These are phyloP conservation scores for Whitmania pigra DNA, from an alignment of 1,140 invertebrate genomes.

Conservation along the genomic window DNA sequence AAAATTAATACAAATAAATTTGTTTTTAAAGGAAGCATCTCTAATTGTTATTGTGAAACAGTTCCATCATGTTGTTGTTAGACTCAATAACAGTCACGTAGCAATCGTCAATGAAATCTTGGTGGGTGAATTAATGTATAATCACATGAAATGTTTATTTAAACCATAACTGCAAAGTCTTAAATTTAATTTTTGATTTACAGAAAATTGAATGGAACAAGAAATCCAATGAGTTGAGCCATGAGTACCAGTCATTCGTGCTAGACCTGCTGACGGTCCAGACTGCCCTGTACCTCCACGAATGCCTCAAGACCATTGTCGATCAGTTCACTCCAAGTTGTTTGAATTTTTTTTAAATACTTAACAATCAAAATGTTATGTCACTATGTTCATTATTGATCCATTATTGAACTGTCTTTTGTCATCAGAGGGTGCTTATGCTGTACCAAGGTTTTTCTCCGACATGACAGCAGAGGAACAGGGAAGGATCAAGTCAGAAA, in stretches of 20 bases:
- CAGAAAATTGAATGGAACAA: slow-evolving; percentile 31
- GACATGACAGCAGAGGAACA: slow-evolving; percentile 16
- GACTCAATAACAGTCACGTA: no score
- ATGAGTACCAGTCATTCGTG: slow-evolving; percentile 31
- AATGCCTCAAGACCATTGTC: slow-evolving; percentile 29
- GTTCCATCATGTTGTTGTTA: no score
- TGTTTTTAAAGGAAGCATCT: no score
- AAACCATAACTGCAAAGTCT: not conserved
- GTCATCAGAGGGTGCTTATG: not conserved
- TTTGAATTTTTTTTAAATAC: slow-evolving; percentile 21
- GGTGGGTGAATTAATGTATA: no score
- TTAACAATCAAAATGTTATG: not conserved
- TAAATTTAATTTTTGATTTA: not conserved
- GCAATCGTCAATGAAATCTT: no score
- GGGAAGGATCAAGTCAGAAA: slow-evolving; percentile 40
- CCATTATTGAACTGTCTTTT: not conserved
- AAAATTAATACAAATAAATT: no score
- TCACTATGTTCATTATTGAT: not conserved
- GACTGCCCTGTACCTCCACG: slow-evolving; percentile 29
- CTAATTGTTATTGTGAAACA: no score
- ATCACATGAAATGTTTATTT: no score
- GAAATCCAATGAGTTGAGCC: slow-evolving; percentile 24
- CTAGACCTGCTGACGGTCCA: slow-evolving; percentile 34
- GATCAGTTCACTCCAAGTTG: slow-evolving; percentile 29
- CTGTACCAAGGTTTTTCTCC: not conserved